Percentiles rank a stretch among this genome's conserved stretches.
Conservation (phyloP, 2,888 invertebrate species). For the Schizaphis graminum region DNA sequence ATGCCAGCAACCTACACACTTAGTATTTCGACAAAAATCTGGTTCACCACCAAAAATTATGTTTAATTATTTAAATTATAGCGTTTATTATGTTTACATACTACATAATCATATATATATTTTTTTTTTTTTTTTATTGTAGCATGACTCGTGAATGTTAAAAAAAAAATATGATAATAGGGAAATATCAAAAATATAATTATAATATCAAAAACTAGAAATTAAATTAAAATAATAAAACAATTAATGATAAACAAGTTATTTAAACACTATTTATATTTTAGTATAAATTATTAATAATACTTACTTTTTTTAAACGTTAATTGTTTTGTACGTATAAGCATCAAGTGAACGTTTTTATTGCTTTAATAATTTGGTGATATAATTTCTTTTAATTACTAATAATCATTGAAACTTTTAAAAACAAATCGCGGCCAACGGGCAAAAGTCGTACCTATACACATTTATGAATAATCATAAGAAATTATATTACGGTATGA, state of each 20-base stretch:
- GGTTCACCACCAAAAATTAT: neutral
- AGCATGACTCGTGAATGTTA: neutral
- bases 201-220: neutral
- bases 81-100: neutral
- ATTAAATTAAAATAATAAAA: neutral
- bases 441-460: neutral
- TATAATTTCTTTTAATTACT: neutral
- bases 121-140: neutral
- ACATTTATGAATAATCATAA: neutral
- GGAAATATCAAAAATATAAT: neutral
- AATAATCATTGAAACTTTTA: neutral
- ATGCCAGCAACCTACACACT: neutral
- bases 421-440: neutral
- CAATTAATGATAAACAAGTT: neutral
- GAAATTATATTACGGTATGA: neutral
- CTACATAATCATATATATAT: no score
- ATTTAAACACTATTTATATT: neutral
- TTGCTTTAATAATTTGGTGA: neutral
- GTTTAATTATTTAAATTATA: neutral
- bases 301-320: neutral
- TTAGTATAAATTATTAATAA: neutral
- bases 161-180: neutral
- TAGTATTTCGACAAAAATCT: slow-evolving; percentile 18
- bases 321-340: neutral
- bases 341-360: neutral